These are phyloP conservation scores for Amblyraja radiata DNA, from an alignment of 2,797 vertebrate species.

Conservation along the genomic window DNA sequence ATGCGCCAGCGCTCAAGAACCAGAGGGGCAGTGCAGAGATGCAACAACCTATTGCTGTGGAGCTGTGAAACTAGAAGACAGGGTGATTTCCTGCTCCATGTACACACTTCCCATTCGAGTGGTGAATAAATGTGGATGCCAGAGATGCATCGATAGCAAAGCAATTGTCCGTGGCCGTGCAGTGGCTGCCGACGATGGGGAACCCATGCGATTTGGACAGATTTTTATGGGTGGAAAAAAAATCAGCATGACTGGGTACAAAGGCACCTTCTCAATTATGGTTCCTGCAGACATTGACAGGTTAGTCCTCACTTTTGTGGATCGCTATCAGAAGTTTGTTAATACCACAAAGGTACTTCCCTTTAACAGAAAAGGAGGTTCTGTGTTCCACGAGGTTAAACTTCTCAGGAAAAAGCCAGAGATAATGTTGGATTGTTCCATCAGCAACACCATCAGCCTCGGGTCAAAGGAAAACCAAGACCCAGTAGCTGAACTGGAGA, in stretches of 20 bases:
- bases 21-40: constrained; percentile 82
- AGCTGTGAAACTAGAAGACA: constrained; percentile 72
- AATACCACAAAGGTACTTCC: constrained; percentile 93
- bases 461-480: constrained; percentile 75
- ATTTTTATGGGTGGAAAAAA: constrained; percentile 79
- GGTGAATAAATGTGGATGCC: constrained; percentile 74
- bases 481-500: constrained; percentile 82
- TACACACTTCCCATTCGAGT: constrained; percentile 84
- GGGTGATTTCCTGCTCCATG: constrained; percentile 72
- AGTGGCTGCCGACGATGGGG: constrained; percentile 77
- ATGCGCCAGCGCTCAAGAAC: constrained; percentile 75
- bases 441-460: constrained; percentile 75
- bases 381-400: constrained; percentile 89
- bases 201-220: constrained; percentile 91
- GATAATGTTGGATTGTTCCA: constrained; percentile 67
- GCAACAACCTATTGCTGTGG: constrained; percentile 79
- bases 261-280: constrained; percentile 87
- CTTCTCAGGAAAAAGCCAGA: constrained; percentile 77
- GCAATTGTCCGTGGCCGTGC: constrained; percentile 76
- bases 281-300: constrained; percentile 79
- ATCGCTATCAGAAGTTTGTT: constrained; percentile 89
- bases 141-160: constrained; percentile 79
- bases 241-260: constrained; percentile 91
- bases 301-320: constrained; percentile 89
- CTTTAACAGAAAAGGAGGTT: constrained; percentile 82